Conservation (phyloP, 2,888 invertebrate genomes). For the Eupithecia pulchellata region DNA sequence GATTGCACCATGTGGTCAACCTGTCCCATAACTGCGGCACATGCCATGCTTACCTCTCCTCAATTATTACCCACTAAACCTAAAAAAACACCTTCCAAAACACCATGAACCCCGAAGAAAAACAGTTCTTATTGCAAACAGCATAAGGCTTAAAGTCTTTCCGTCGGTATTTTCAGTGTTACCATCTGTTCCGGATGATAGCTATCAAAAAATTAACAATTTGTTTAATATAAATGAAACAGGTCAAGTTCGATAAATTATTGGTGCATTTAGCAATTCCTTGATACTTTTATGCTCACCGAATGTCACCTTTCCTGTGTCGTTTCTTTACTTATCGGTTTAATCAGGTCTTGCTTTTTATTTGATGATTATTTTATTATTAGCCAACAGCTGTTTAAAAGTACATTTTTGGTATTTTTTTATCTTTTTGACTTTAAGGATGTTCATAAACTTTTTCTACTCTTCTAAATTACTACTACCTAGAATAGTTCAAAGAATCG, state of each 20-base stretch:
- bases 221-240: slow-evolving; percentile 85
- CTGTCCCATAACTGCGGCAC: slow-evolving; percentile 83
- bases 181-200: slow-evolving; percentile 84
- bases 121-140: slow-evolving; percentile 34
- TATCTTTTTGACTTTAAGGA: not conserved
- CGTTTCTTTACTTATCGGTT: slow-evolving; percentile 72
- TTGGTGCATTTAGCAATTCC: slow-evolving; percentile 74
- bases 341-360: slow-evolving; percentile 70
- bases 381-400: slow-evolving; percentile 63
- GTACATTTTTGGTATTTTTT: not conserved
- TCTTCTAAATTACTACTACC: not conserved
- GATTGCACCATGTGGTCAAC: slow-evolving; percentile 84
- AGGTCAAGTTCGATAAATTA: slow-evolving; percentile 82
- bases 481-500: not conserved
- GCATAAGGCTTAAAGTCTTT: slow-evolving; percentile 46
- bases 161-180: slow-evolving; percentile 40
- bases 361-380: slow-evolving; percentile 67
- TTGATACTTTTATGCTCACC: slow-evolving; percentile 75
- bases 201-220: slow-evolving; percentile 85
- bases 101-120: slow-evolving; percentile 39
- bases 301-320: slow-evolving; percentile 81
- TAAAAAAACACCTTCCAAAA: slow-evolving; percentile 71
- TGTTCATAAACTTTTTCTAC: not conserved
- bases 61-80: slow-evolving; percentile 73
- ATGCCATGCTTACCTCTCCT: slow-evolving; percentile 79